Conservation (phyloP, 2,888 invertebrate species). For the Sussaba pulchella region DNA sequence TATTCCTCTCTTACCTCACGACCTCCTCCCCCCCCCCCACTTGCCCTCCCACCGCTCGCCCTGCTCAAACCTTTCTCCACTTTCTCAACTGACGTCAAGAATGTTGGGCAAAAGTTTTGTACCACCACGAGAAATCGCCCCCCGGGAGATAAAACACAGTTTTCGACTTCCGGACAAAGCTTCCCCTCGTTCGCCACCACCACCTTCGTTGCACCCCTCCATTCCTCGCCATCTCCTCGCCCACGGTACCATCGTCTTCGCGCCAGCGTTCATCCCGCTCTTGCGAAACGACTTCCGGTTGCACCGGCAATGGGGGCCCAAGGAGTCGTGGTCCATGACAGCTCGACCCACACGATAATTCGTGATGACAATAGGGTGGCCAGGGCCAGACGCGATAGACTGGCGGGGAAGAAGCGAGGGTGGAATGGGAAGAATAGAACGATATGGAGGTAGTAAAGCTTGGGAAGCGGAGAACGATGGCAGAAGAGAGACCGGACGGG, state of each 20-base stretch:
- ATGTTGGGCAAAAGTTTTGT: constrained; percentile 69
- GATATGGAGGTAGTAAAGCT: not conserved
- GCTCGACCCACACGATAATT: constrained; percentile 69
- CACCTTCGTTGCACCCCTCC: no score
- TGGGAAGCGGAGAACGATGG: not conserved
- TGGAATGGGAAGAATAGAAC: no score
- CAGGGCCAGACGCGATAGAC: constrained; percentile 45
- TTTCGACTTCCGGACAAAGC: constrained; percentile 77
- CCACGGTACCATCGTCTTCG: not conserved
- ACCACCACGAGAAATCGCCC: constrained; percentile 66
- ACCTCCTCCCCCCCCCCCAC: not conserved
- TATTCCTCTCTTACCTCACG: constrained; percentile 18
- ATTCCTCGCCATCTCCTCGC: constrained; percentile 3
- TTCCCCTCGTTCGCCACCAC: no score
- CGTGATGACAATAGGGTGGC: constrained; percentile 62
- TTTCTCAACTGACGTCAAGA: constrained; percentile 43
- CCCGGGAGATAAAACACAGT: constrained; percentile 75
- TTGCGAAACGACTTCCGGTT: constrained; percentile 2
- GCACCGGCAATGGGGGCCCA: constrained; percentile 42
- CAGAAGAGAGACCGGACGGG: no score
- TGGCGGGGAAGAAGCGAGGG: constrained; percentile 24
- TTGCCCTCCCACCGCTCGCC: not conserved
- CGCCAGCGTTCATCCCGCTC: constrained; percentile 13
- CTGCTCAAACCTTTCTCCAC: constrained; percentile 16
- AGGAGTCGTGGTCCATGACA: constrained; percentile 61